These are phyloP conservation scores for Mus spicilegus DNA, from an alignment of 2,113 vertebrate species.

Conservation along the genomic window DNA sequence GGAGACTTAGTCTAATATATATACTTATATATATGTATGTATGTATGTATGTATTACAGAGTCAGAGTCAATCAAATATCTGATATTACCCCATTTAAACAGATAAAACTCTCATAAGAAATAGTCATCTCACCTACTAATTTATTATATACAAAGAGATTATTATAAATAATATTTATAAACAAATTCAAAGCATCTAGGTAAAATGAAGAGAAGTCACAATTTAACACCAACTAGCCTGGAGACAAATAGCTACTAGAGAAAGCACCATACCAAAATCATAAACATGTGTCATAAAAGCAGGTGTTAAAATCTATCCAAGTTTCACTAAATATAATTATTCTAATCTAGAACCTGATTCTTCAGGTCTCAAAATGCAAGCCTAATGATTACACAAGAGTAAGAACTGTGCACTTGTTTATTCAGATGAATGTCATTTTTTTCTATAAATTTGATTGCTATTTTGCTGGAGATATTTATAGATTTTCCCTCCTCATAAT, in stretches of 20 bases:
- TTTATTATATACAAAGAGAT: constrained; percentile 17
- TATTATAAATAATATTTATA: neutral
- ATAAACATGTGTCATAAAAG: neutral
- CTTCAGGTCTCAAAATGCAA: neutral
- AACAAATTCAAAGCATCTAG: neutral
- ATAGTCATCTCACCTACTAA: neutral
- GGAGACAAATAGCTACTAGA: neutral
- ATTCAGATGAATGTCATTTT: neutral
- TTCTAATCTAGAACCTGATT: neutral
- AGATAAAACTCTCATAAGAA: neutral
- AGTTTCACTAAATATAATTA: neutral
- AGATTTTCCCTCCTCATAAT: neutral
- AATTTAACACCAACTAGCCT: neutral
- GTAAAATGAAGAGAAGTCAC: neutral
- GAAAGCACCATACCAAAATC: neutral
- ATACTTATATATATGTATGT: too few relatives aligned
- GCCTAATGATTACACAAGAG: neutral
- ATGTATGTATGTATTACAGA: neutral
- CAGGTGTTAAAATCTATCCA: neutral
- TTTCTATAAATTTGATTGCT: neutral
- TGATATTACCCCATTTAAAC: neutral
- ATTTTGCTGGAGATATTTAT: neutral
- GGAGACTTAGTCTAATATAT: neutral
- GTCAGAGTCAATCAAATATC: neutral
- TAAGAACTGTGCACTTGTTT: neutral